These are phyloP conservation scores for Erannis defoliaria DNA, from an alignment of 2,888 invertebrate genomes.

Conservation along the genomic window DNA sequence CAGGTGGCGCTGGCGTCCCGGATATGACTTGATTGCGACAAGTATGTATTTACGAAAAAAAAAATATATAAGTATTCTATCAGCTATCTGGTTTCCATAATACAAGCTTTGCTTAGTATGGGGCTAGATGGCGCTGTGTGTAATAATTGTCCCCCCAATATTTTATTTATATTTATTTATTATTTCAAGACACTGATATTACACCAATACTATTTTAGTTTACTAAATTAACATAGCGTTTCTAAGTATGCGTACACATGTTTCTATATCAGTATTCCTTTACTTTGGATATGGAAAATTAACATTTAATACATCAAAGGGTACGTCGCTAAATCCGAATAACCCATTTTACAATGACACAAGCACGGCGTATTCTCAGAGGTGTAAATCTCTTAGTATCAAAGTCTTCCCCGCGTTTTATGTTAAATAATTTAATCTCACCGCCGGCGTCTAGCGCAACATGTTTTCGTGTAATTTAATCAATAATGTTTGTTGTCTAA, in stretches of 20 bases:
- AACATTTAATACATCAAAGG: slow-evolving; percentile 57
- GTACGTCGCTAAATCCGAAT: slow-evolving; percentile 55
- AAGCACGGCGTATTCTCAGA: slow-evolving; percentile 59
- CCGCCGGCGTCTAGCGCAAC: slow-evolving; percentile 63
- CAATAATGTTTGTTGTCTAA: slow-evolving; percentile 67
- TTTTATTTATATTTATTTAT: too few species aligned
- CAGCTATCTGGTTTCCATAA: too few species aligned
- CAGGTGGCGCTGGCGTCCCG: too few species aligned
- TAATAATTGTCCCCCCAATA: too few species aligned
- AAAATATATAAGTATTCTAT: too few species aligned
- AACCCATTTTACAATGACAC: slow-evolving; percentile 61
- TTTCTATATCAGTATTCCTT: slow-evolving; percentile 50
- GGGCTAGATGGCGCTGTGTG: too few species aligned
- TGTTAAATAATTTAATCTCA: slow-evolving; percentile 76
- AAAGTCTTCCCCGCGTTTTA: slow-evolving; percentile 67
- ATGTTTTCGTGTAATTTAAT: slow-evolving; percentile 74
- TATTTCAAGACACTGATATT: too few species aligned
- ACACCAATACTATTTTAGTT: too few species aligned
- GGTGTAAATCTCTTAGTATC: slow-evolving; percentile 69
- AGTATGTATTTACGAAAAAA: too few species aligned
- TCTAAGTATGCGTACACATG: slow-evolving; percentile 31
- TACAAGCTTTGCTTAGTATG: too few species aligned
- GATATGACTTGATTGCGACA: too few species aligned
- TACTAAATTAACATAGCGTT: too few species aligned
- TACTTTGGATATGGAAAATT: slow-evolving; percentile 40